Conservation (phyloP, 2,888 invertebrate species). For the Bibio marci region DNA sequence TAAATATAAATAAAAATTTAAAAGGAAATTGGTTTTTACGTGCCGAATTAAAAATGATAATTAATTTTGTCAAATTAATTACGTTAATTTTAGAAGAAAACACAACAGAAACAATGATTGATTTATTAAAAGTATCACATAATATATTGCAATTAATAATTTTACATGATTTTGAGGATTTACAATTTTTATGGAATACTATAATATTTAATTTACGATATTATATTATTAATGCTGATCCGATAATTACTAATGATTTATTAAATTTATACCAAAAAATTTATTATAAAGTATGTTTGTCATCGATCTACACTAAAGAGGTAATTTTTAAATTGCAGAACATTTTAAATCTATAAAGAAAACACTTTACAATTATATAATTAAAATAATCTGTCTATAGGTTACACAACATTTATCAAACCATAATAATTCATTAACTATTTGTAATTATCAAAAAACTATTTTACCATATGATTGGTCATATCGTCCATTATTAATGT, state of each 20-base stretch:
- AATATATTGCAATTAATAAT: slow-evolving; percentile 42
- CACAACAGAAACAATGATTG: slow-evolving; percentile 9
- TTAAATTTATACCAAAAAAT: slow-evolving; percentile 25
- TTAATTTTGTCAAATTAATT: slow-evolving; percentile 13
- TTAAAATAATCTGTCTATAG: too few species aligned
- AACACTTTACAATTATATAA: too few species aligned
- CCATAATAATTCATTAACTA: slow-evolving; percentile 27
- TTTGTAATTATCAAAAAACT: slow-evolving; percentile 39
- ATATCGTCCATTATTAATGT: slow-evolving; percentile 41
- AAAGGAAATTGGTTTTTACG: too few species aligned
- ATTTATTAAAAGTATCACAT: slow-evolving; percentile 31
- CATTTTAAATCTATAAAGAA: too few species aligned
- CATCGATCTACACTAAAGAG: slow-evolving; percentile 23
- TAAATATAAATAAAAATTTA: too few species aligned
- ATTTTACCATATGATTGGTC: slow-evolving; percentile 70
- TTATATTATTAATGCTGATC: slow-evolving; percentile 39
- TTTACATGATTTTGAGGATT: slow-evolving; percentile 37
- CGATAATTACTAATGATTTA: slow-evolving; percentile 30
- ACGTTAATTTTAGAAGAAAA: slow-evolving; percentile 19
- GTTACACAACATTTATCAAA: slow-evolving; percentile 11
- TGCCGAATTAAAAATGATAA: too few species aligned
- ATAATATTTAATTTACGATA: slow-evolving; percentile 43
- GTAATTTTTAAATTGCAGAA: too few species aligned
- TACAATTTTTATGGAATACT: slow-evolving; percentile 37
- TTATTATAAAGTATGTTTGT: too few species aligned